A percentile compares a stretch with the other conserved stretches of the same genome.
Evolutionary conservation across 2,888 invertebrate genomes (phyloP).

Genomic region (Tortrix viridana): DNA sequence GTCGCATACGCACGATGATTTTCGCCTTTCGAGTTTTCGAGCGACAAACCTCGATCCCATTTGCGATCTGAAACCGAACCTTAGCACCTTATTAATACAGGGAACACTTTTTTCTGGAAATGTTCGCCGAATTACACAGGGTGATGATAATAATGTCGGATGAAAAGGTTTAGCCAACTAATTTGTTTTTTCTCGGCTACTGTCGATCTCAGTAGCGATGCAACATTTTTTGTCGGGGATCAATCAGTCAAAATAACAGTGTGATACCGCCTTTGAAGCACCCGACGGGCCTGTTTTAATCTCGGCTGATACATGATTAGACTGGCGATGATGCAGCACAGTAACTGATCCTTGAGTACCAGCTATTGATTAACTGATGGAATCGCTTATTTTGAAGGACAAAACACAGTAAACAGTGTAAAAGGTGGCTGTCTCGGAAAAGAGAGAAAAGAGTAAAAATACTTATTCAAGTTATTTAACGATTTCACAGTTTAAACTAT

Average conservation of each 20-base stretch:
- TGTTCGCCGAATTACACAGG: conserved; percentile 62
- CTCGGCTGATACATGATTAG: conserved; percentile 82
- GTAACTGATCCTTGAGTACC: conserved; percentile 76
- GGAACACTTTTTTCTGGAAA: conserved; percentile 46
- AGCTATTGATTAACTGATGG: conserved; percentile 63
- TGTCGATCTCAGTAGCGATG: conserved; percentile 83
- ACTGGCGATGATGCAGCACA: conserved; percentile 81
- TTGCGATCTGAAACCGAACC: conserved; percentile 50
- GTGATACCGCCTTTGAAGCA: conserved; percentile 84
- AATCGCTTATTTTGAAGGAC: conserved; percentile 21
- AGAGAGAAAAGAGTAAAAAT: too few species aligned
- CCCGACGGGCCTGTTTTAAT: conserved; percentile 82
- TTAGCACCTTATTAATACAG: conserved; percentile 52
- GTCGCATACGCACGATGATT: conserved; percentile 80
- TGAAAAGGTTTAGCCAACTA: conserved; percentile 84
- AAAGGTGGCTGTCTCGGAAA: too few species aligned
- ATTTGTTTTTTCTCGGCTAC: conserved; percentile 84
- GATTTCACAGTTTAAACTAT: too few species aligned
- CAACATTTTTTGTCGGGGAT: conserved; percentile 81
- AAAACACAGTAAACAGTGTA: background rate
- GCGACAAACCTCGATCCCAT: background rate
- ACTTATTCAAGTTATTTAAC: too few species aligned
- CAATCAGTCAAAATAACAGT: conserved; percentile 85
- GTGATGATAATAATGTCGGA: conserved; percentile 82
- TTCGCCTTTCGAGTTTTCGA: conserved; percentile 73